These are phyloP conservation scores for Aptenodytes patagonicus DNA, from an alignment of 2,113 vertebrate species.

Conservation along the genomic window DNA sequence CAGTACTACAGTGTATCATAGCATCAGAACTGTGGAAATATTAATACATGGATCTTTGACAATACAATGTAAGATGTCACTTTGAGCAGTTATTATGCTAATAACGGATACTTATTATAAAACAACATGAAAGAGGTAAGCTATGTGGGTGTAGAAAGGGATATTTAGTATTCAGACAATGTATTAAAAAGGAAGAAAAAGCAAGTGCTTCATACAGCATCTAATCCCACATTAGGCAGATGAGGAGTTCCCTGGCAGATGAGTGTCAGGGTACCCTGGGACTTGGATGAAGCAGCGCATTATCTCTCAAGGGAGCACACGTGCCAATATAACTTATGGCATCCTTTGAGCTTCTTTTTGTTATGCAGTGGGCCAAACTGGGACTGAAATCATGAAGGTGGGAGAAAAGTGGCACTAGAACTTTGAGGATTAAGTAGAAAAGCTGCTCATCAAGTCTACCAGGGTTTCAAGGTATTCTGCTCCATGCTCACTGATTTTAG, in stretches of 20 bases:
- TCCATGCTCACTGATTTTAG: neutral
- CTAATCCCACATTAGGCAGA: slow-evolving; percentile 54
- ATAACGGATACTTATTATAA: slow-evolving; percentile 52
- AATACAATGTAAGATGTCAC: slow-evolving; percentile 63
- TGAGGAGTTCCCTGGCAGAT: slow-evolving; percentile 45
- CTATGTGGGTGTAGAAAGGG: slow-evolving; percentile 32
- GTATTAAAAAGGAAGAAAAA: slow-evolving; percentile 30
- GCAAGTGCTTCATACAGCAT: slow-evolving; percentile 6
- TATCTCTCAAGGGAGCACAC: neutral
- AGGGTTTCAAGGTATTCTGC: neutral
- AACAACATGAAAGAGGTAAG: slow-evolving; percentile 64
- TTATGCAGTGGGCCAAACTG: neutral
- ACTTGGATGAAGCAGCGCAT: slow-evolving; percentile 13
- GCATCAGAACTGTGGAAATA: slow-evolving; percentile 61
- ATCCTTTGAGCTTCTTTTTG: neutral
- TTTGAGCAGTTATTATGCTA: slow-evolving; percentile 62
- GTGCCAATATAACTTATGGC: neutral
- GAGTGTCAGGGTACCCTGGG: slow-evolving; percentile 25
- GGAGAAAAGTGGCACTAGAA: neutral
- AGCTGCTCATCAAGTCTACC: neutral
- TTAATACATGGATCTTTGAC: slow-evolving; percentile 63
- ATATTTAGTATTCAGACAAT: slow-evolving; percentile 45
- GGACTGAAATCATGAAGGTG: neutral
- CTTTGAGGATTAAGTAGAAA: neutral
- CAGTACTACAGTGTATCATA: slow-evolving; percentile 39